Evolutionary conservation across 1,140 invertebrate genomes (phyloP).

Genomic region (Ctenoplectra terminalis): DNA sequence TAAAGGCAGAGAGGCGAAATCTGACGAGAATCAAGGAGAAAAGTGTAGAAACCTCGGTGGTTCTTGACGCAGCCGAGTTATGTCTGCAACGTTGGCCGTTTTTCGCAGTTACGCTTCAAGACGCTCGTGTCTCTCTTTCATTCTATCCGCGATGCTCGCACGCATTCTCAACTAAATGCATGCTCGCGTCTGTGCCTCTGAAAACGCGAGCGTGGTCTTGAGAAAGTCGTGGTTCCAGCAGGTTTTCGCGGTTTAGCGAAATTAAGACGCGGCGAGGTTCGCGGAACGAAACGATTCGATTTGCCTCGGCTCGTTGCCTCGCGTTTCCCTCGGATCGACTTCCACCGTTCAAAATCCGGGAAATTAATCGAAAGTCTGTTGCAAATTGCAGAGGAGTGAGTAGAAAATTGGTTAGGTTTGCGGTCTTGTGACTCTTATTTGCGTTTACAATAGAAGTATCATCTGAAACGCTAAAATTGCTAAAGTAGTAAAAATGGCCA

Average conservation of each 20-base stretch:
- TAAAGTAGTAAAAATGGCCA: no score
- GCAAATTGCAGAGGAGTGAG: no score
- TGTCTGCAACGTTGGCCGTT: no score
- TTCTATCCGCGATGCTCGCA: not conserved
- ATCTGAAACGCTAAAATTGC: no score
- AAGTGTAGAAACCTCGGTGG: not conserved
- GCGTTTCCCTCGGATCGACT: not conserved
- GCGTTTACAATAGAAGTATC: no score
- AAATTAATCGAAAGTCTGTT: not conserved
- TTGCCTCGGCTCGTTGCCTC: not conserved
- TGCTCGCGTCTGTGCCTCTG: slow-evolving; percentile 2
- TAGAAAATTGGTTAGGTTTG: no score
- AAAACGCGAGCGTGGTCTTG: slow-evolving; percentile 16
- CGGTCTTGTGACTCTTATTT: no score
- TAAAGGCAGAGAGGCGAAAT: not conserved
- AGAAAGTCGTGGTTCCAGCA: not conserved
- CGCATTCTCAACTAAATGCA: no score
- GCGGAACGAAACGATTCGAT: not conserved
- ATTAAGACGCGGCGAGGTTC: not conserved
- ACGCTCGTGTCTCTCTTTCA: not conserved
- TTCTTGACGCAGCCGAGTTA: not conserved
- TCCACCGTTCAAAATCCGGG: not conserved
- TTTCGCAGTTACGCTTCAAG: not conserved
- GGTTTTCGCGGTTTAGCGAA: not conserved
- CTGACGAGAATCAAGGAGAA: not conserved